These are phyloP conservation scores for Mus pahari DNA, from an alignment of 2,113 vertebrate genomes.

Conservation along the genomic window DNA sequence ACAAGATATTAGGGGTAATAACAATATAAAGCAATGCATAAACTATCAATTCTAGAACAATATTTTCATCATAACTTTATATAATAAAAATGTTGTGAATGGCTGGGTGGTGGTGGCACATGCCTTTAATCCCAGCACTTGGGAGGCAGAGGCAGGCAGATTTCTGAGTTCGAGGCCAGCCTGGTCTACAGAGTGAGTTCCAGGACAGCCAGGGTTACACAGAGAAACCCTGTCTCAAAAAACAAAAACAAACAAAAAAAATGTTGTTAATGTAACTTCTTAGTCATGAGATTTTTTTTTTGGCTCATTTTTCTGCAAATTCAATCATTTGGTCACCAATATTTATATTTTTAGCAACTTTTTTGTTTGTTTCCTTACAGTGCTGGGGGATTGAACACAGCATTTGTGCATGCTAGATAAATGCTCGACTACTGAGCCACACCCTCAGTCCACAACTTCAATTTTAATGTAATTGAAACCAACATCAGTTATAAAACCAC, in stretches of 20 bases:
- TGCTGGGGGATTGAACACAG: background rate
- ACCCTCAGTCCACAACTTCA: background rate
- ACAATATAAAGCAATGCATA: background rate
- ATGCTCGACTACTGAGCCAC: background rate
- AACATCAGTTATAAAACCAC: background rate
- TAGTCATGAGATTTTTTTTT: constrained; percentile 28
- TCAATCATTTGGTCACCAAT: constrained; percentile 27
- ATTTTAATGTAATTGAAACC: background rate
- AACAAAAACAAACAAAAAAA: no score
- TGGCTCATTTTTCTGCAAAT: constrained; percentile 30
- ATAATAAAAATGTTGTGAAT: no score
- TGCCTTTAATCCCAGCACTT: no score
- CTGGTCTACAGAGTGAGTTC: no score
- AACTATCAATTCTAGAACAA: background rate
- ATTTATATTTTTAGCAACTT: constrained; percentile 57
- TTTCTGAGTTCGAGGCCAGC: no score
- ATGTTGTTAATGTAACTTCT: background rate
- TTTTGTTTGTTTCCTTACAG: background rate
- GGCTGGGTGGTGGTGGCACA: no score
- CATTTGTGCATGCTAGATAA: background rate
- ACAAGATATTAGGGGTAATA: background rate
- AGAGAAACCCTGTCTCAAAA: no score
- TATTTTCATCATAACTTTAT: constrained; percentile 37
- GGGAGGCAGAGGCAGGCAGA: no score
- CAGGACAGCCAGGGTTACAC: no score